A percentile compares a stretch with the other conserved stretches of the same genome.
phyloP scores from a whole-genome alignment of 2,797 vertebrate genomes.

The Parotocinclus haroldoi region DNA sequence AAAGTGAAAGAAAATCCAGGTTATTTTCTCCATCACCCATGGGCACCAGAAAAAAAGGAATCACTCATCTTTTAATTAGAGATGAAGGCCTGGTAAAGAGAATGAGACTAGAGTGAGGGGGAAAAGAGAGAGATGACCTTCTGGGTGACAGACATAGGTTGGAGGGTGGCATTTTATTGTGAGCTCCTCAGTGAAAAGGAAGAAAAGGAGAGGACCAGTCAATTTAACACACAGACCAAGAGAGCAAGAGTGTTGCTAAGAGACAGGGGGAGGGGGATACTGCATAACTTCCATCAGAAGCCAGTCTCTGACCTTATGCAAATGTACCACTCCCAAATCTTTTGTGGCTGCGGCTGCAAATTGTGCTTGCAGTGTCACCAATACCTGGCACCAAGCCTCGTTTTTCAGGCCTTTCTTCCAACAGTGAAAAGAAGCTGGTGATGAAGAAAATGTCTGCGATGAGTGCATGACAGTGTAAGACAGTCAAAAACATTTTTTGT shows the following conservation, averaged over 20 bases:
- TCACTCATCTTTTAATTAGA: conserved; percentile 77
- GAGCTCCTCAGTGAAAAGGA: conserved; percentile 89
- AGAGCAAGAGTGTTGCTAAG: conserved; percentile 96
- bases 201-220: conserved; percentile 92
- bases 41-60: conserved; percentile 75
- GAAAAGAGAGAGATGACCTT: conserved; percentile 78
- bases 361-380: conserved; percentile 84
- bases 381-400: conserved; percentile 87
- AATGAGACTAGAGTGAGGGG: conserved; percentile 42
- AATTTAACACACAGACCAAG: conserved; percentile 85
- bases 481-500: conserved; percentile 28
- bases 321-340: conserved; percentile 89
- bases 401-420: conserved; percentile 80
- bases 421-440: conserved; percentile 65
- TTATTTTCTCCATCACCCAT: conserved; percentile 11
- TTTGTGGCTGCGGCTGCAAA: conserved; percentile 83
- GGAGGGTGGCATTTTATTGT: conserved; percentile 94
- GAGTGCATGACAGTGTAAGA: conserved; percentile 35
- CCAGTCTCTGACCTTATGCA: conserved; percentile 96
- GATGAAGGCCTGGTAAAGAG: conserved; percentile 62
- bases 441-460: conserved; percentile 58
- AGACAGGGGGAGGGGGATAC: conserved; percentile 90
- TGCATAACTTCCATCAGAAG: conserved; percentile 93
- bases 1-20: conserved; percentile 42
- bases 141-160: conserved; percentile 88